Evolutionary conservation across 2,888 invertebrate species (phyloP).

Genomic region (Eurytoma californica): DNA sequence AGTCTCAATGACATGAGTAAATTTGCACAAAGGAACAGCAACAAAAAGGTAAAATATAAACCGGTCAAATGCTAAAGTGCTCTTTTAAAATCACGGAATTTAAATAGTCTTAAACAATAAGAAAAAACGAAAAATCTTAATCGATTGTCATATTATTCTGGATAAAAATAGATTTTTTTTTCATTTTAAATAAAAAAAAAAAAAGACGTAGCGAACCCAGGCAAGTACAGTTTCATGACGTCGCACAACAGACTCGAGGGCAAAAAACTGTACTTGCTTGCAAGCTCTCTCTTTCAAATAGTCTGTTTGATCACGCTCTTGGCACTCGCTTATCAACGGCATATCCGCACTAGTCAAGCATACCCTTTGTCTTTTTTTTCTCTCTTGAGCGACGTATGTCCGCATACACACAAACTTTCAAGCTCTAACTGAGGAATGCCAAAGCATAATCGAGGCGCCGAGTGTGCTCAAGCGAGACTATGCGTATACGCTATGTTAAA

Average conservation of each 20-base stretch:
- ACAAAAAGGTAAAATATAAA: conserved; percentile 30
- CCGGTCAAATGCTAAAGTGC: conserved; percentile 7
- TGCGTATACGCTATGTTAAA: conserved; percentile 18
- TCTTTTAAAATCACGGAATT: neutral
- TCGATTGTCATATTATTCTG: conserved; percentile 51
- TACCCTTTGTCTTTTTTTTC: conserved; percentile 16
- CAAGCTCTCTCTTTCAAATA: conserved; percentile 34
- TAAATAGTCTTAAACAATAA: conserved; percentile 1
- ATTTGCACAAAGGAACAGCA: conserved; percentile 33
- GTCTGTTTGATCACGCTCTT: conserved; percentile 48
- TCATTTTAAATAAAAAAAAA: conserved; percentile 18
- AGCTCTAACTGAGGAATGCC: conserved; percentile 40
- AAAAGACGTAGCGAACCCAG: conserved; percentile 29
- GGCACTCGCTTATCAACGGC: conserved; percentile 49
- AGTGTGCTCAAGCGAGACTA: conserved; percentile 49
- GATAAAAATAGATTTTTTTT: conserved; percentile 39
- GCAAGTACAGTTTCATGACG: conserved; percentile 41
- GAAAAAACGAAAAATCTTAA: conserved; percentile 10
- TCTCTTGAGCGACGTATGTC: neutral
- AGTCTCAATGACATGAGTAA: conserved; percentile 30
- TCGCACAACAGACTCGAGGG: neutral
- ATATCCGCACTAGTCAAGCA: conserved; percentile 41
- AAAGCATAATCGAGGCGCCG: conserved; percentile 47
- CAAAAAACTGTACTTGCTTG: conserved; percentile 51
- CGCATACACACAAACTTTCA: conserved; percentile 31